phyloP scores from a whole-genome alignment of 2,113 vertebrate species.

The Alouatta palliata region DNA sequence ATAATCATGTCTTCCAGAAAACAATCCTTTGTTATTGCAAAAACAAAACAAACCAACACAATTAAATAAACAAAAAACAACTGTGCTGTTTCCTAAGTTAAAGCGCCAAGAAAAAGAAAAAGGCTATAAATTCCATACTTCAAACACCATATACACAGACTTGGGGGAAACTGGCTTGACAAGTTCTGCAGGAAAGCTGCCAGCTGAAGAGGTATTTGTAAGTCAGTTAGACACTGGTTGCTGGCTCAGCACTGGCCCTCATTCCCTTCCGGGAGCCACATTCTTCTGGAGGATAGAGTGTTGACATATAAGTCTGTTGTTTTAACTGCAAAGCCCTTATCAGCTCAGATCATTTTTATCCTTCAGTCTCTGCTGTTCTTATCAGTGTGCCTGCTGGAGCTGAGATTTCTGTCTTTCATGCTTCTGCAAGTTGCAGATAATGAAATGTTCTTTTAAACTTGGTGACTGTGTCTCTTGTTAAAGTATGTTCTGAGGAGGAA shows the following conservation, averaged over 20 bases:
- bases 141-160: background rate
- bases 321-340: background rate
- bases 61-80: background rate
- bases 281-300: background rate
- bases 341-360: background rate
- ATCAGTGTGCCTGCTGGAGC: background rate
- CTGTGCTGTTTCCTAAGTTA: background rate
- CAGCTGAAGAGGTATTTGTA: background rate
- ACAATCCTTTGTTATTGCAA: background rate
- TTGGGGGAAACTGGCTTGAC: background rate
- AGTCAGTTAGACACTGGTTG: background rate
- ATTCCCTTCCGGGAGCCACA: background rate
- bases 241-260: background rate
- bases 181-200: background rate
- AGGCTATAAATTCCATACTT: background rate
- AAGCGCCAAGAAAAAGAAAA: background rate
- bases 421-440: background rate
- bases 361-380: background rate
- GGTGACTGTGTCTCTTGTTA: background rate
- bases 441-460: background rate
- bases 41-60: background rate
- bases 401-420: background rate
- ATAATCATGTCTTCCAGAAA: background rate
- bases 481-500: background rate
- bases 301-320: background rate